These are phyloP conservation scores for Chaenocephalus aceratus DNA, from an alignment of 2,113 vertebrate species.

Conservation along the genomic window DNA sequence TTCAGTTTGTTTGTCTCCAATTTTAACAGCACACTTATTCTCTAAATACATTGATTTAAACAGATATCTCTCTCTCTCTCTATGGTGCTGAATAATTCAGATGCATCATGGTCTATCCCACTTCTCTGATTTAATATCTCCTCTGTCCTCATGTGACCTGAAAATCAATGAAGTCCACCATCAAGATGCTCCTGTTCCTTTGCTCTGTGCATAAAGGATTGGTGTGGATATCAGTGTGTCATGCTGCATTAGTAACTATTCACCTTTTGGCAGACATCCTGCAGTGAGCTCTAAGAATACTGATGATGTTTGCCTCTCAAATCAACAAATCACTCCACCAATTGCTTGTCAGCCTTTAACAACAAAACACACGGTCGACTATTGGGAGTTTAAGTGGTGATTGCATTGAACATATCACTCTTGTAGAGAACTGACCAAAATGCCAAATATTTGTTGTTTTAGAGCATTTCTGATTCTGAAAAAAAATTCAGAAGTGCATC, in stretches of 20 bases:
- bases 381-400: not conserved
- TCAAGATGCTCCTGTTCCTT: not conserved
- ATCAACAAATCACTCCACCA: conserved; percentile 6
- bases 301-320: not conserved
- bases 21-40: too few species aligned
- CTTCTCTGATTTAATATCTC: not conserved
- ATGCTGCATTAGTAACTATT: not conserved
- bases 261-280: not conserved
- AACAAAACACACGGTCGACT: not conserved
- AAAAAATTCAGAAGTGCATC: not conserved
- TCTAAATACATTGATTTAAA: too few species aligned
- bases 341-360: not conserved
- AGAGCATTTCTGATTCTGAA: not conserved
- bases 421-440: not conserved
- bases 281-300: not conserved
- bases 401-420: not conserved
- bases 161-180: not conserved
- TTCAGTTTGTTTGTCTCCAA: too few species aligned
- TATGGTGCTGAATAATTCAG: conserved; percentile 29
- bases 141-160: not conserved
- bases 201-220: not conserved
- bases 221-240: not conserved
- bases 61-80: conserved; percentile 1
- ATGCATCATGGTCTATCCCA: not conserved
- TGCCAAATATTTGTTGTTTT: not conserved